Percentiles rank a stretch among this genome's conserved stretches.
These are phyloP conservation scores for Odontomyia ornata DNA, from an alignment of 2,888 invertebrate species.

Conservation along the genomic window DNA sequence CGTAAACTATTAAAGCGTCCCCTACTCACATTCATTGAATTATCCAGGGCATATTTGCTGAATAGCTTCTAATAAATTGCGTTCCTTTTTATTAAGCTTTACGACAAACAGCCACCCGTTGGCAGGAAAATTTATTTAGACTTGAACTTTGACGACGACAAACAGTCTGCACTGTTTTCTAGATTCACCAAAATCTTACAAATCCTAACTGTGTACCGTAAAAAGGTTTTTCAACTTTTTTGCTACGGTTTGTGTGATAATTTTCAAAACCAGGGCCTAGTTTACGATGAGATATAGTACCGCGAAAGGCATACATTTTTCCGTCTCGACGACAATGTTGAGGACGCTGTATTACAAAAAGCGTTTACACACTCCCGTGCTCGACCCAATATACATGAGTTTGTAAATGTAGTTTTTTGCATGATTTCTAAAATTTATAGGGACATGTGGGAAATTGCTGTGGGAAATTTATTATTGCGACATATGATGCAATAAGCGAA, in stretches of 20 bases:
- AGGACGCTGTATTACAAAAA: neutral
- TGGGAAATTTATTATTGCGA: constrained; percentile 27
- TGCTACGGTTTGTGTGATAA: neutral
- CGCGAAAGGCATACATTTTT: constrained; percentile 25
- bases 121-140: constrained; percentile 17
- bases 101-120: neutral
- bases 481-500: constrained; percentile 28
- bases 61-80: constrained; percentile 34
- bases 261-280: constrained; percentile 12
- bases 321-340: neutral
- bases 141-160: neutral
- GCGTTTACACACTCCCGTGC: no score
- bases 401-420: constrained; percentile 20
- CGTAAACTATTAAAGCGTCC: no score
- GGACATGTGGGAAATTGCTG: constrained; percentile 34
- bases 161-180: neutral
- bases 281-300: constrained; percentile 22
- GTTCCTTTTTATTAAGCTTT: constrained; percentile 22
- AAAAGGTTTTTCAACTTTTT: constrained; percentile 30
- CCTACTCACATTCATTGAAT: no score
- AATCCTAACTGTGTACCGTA: neutral
- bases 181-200: neutral
- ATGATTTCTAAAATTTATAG: constrained; percentile 38
- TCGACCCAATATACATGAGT: neutral
- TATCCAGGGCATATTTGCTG: no score